A percentile compares a stretch with the other conserved stretches of the same genome.
phyloP scores from a whole-genome alignment of 2,113 vertebrate species.

The Eubucco bourcierii region DNA sequence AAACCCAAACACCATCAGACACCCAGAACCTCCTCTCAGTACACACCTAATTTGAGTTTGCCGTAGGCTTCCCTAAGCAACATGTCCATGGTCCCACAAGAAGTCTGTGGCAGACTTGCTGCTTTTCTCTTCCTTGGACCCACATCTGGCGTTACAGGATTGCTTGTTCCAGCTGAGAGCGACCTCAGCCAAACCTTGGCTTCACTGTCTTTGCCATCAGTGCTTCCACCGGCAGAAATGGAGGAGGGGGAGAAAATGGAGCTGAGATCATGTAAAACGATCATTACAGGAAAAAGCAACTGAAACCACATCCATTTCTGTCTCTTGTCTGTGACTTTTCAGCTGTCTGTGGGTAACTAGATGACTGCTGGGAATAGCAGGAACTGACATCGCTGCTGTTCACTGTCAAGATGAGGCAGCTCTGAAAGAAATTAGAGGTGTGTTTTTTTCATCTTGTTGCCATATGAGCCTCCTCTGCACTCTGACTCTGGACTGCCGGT shows the following conservation, averaged over 20 bases:
- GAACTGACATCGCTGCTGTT: background rate
- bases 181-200: background rate
- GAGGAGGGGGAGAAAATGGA: background rate
- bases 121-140: background rate
- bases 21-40: background rate
- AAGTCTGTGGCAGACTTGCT: background rate
- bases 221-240: background rate
- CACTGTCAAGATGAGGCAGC: background rate
- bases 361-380: background rate
- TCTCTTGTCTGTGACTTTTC: background rate
- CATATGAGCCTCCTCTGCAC: rapidly evolving
- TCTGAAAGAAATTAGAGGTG: background rate
- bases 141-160: rapidly evolving
- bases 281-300: background rate
- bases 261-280: background rate
- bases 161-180: background rate
- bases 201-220: background rate
- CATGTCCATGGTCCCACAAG: background rate
- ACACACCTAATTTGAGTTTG: background rate
- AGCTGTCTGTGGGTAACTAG: background rate
- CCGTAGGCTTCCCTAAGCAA: rapidly evolving
- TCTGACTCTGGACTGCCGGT: rapidly evolving
- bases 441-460: background rate
- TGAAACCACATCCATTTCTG: background rate
- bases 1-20: background rate